phyloP scores from a whole-genome alignment of 1,140 invertebrate genomes.

The Pseudomyrmex pallidus region DNA sequence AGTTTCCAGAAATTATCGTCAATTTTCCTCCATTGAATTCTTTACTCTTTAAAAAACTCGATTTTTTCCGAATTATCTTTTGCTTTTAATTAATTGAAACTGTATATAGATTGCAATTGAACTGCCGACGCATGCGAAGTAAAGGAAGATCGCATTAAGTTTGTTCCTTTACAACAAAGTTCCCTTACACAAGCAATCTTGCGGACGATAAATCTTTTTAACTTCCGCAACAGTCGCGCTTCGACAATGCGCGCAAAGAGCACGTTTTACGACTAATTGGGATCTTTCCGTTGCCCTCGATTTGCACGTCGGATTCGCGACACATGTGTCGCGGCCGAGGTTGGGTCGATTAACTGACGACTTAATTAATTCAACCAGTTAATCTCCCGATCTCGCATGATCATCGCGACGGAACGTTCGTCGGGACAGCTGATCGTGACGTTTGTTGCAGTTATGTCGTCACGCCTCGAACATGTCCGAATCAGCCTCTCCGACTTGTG shows the following conservation, averaged over 20 bases:
- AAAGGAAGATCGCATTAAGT: too few species aligned
- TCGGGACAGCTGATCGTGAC: conserved; percentile 46
- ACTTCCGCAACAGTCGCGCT: not conserved
- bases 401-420: conserved; percentile 7
- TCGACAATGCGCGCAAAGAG: not conserved
- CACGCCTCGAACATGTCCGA: conserved; percentile 10
- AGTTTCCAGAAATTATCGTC: too few species aligned
- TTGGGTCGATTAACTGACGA: conserved; percentile 36
- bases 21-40: too few species aligned
- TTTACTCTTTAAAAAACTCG: too few species aligned
- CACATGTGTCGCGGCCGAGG: not conserved
- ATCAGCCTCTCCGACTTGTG: not conserved
- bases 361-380: conserved; percentile 34
- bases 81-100: too few species aligned
- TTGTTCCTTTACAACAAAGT: too few species aligned
- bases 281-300: conserved; percentile 30
- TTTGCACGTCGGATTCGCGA: not conserved
- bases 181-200: too few species aligned
- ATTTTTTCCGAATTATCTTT: too few species aligned
- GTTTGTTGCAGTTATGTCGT: not conserved
- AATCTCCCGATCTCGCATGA: conserved; percentile 24
- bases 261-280: conserved; percentile 7
- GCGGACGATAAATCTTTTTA: too few species aligned
- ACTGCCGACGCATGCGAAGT: too few species aligned
- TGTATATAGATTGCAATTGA: too few species aligned